phyloP scores from a whole-genome alignment of 2,113 vertebrate genomes.

The Cebus imitator region DNA sequence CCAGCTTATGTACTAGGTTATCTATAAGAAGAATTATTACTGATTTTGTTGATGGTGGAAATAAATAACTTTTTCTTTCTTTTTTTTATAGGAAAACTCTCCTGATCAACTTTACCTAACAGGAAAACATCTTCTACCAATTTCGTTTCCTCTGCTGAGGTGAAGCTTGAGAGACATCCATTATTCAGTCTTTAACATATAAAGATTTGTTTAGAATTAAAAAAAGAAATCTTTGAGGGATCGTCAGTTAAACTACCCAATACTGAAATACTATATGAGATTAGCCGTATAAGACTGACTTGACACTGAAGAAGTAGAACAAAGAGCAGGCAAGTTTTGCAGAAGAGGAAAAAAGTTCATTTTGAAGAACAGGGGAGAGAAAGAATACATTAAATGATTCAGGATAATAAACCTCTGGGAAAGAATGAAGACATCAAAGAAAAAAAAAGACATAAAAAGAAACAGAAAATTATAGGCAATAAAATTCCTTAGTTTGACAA shows the following conservation, averaged over 20 bases:
- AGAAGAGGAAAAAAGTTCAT: neutral
- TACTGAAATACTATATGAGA: neutral
- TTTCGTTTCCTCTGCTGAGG: neutral
- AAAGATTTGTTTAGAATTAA: neutral
- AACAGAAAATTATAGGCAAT: neutral
- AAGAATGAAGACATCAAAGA: neutral
- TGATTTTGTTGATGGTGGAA: neutral
- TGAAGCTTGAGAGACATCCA: neutral
- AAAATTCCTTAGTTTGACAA: neutral
- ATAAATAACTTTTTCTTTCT: neutral
- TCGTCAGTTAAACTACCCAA: neutral
- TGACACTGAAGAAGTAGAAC: neutral
- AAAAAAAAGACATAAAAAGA: neutral
- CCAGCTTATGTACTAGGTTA: neutral
- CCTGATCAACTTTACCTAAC: neutral
- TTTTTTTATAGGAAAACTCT: neutral
- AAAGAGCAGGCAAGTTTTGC: neutral
- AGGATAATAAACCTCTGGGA: neutral
- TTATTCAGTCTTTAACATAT: neutral
- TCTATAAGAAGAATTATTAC: neutral
- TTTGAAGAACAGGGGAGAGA: neutral
- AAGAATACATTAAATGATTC: neutral
- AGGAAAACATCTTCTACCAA: neutral
- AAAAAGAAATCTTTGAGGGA: neutral
- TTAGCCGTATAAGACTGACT: neutral